phyloP scores from a whole-genome alignment of 2,797 vertebrate genomes.

The Pelodytes ibericus region DNA sequence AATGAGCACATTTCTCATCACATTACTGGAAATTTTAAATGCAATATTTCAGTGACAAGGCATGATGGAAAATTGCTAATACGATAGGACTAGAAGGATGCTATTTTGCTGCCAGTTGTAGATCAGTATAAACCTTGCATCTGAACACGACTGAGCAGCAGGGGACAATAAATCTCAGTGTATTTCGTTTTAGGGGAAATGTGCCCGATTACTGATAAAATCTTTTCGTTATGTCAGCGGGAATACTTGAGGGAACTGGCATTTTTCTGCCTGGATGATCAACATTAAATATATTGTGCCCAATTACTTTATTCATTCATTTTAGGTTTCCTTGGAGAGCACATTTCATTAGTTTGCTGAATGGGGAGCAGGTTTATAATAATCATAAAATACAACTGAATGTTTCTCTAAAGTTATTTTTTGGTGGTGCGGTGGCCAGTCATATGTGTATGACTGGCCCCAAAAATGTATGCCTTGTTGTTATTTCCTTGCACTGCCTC shows the following conservation, averaged over 20 bases:
- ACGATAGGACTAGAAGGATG: constrained; percentile 60
- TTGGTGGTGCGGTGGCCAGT: too few species aligned
- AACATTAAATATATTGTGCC: neutral
- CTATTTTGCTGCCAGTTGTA: constrained; percentile 46
- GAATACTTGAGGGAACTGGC: constrained; percentile 15
- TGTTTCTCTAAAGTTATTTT: too few species aligned
- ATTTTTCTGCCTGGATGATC: constrained; percentile 24
- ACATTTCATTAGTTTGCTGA: constrained; percentile 4
- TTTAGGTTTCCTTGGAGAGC: neutral
- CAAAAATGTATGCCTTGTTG: too few species aligned
- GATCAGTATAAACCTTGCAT: constrained; percentile 38
- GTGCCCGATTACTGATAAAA: constrained; percentile 36
- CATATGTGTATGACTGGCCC: too few species aligned
- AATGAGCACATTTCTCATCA: constrained; percentile 77
- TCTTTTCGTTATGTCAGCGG: constrained; percentile 14
- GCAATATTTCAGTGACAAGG: constrained; percentile 65
- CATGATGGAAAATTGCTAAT: constrained; percentile 70
- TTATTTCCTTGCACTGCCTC: too few species aligned
- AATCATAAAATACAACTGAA: too few species aligned
- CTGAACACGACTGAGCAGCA: neutral
- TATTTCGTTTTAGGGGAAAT: constrained; percentile 45
- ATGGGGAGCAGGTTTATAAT: too few species aligned
- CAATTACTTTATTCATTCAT: constrained; percentile 18
- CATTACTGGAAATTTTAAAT: constrained; percentile 73
- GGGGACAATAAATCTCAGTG: constrained; percentile 1